Evolutionary conservation across 1,140 invertebrate genomes (phyloP), one percentile per base, ranked within the genome.

Genomic region (Drosophila varians): DNA sequence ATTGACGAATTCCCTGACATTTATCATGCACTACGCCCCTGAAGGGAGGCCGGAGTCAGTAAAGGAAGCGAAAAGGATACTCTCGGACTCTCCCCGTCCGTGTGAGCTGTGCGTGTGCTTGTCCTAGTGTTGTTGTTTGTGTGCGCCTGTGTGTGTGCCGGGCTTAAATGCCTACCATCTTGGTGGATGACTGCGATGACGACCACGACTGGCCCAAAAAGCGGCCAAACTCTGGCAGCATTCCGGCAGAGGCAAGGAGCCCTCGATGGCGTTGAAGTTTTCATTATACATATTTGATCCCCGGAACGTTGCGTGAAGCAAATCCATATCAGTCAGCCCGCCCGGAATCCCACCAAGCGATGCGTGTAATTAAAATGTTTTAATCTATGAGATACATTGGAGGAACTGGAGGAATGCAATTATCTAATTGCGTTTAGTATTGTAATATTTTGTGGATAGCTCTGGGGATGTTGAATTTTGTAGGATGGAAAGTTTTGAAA

Each of bases 1-100:
- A 80, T 87, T 87, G 82, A 87, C 82, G 82, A 61, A 87, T 87
- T 86, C 55, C 42, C 34, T 34, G 68, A 19, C 76, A 86, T 87
- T 87, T 87, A 76, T 87, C 82, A 87, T 87, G 61, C 48, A 62
- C 69, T 64, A 51, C 74, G 56, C 71, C 75, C 73, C 74, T 68
- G 60, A 64, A 68, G 61, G 58, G 60, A 46, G 56, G 65, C 62
- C 54, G 61, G 28, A 43, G 64, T 46, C 64, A 55, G 68, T 42
- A 46, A 56, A 62, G 57, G 65, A 69, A 64, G 62, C 51, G 64
- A 61, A 73, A 83, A 82, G 69, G 57, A 74, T 74, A 80, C 77
- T 54, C 56, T 53, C 48, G 70, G 52, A 62, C 64, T 34, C 46
- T 36, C 62, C 48, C 25, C 4, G 36, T 31, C 56, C 47, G 45